phyloP scores from a whole-genome alignment of 2,888 invertebrate species.

The Drosophila subsilvestris region DNA sequence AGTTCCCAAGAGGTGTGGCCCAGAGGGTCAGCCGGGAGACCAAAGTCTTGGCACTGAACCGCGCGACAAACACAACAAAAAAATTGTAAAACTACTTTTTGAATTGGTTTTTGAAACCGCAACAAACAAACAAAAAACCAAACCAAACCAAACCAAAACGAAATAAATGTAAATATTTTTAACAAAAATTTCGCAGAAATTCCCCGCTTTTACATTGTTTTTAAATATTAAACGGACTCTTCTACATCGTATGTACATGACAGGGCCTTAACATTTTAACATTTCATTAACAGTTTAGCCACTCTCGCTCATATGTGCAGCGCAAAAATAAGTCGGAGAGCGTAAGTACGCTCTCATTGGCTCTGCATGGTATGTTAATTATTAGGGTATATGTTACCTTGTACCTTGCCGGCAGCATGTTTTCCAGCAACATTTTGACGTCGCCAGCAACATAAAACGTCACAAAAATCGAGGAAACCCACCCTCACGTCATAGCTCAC shows the following conservation, averaged over 20 bases:
- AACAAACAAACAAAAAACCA: slow-evolving; percentile 3
- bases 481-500: too few species aligned
- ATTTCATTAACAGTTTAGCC: too few species aligned
- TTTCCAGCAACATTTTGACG: too few species aligned
- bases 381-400: too few species aligned
- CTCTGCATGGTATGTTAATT: too few species aligned
- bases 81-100: slow-evolving; percentile 61
- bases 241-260: neutral
- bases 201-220: neutral
- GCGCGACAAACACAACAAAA: slow-evolving; percentile 33
- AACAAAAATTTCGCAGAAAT: slow-evolving; percentile 16
- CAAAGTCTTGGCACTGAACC: slow-evolving; percentile 16
- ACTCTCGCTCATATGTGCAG: too few species aligned
- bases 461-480: too few species aligned
- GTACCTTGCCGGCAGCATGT: too few species aligned
- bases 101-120: slow-evolving; percentile 68
- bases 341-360: too few species aligned
- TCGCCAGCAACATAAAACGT: too few species aligned
- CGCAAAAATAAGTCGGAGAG: too few species aligned
- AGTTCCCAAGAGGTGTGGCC: slow-evolving; percentile 37
- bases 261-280: too few species aligned
- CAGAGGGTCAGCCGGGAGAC: slow-evolving; percentile 20
- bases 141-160: slow-evolving; percentile 36
- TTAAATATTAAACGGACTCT: slow-evolving; percentile 1
- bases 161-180: slow-evolving; percentile 76